Evolutionary conservation across 2,888 invertebrate species (phyloP).

Genomic region (Anarsia innoxiella): DNA sequence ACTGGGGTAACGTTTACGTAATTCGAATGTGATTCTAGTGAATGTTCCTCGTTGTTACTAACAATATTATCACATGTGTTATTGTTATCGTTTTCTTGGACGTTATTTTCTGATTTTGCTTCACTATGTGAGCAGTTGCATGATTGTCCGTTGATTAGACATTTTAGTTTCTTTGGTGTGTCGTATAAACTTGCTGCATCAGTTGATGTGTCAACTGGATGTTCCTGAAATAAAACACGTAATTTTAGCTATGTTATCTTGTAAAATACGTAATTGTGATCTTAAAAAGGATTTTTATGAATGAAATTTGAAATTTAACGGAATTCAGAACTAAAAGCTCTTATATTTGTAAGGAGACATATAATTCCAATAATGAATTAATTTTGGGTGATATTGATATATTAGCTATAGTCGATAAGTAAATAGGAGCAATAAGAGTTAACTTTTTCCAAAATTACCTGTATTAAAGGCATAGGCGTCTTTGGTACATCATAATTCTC

Average conservation of each 20-base stretch:
- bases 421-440: no score
- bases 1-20: conserved; percentile 69
- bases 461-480: conserved; percentile 74
- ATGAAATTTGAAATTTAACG: no score
- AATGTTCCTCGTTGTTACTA: conserved; percentile 31
- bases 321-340: no score
- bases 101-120: conserved; percentile 68
- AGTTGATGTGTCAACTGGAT: conserved; percentile 46
- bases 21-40: conserved; percentile 52
- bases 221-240: conserved; percentile 58
- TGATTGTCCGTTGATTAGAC: conserved; percentile 74
- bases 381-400: no score
- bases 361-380: no score
- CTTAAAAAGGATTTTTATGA: no score
- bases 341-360: no score
- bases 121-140: conserved; percentile 75
- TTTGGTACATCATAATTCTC: conserved; percentile 89
- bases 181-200: conserved; percentile 78
- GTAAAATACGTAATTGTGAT: no score
- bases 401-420: no score
- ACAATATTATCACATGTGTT: conserved; percentile 43
- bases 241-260: no score
- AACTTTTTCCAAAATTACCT: conserved; percentile 39
- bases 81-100: conserved; percentile 28
- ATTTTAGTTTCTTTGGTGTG: conserved; percentile 84